These are phyloP conservation scores for Psylliodes chrysocephalus DNA, from an alignment of 2,888 invertebrate genomes.

Conservation along the genomic window DNA sequence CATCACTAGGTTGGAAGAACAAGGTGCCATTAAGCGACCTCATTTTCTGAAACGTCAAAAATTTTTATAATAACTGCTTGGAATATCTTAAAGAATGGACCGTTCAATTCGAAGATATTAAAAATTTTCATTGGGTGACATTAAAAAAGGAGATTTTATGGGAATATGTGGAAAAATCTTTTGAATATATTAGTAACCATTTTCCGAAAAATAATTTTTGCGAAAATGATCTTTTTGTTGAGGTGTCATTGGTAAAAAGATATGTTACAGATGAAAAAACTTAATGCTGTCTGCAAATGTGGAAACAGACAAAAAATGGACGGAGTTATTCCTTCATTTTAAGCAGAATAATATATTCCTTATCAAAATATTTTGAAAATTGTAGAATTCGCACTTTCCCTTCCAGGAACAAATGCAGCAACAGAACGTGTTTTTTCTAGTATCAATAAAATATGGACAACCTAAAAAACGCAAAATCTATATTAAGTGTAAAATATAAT, in stretches of 20 bases:
- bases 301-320: background rate
- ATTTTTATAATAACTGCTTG: constrained; percentile 17
- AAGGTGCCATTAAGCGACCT: constrained; percentile 4
- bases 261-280: too few species aligned
- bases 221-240: constrained; percentile 16
- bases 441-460: background rate
- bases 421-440: background rate
- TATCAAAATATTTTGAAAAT: background rate
- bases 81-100: constrained; percentile 9
- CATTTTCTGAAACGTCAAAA: constrained; percentile 14
- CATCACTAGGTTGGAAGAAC: constrained; percentile 13
- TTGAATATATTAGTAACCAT: constrained; percentile 17
- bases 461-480: background rate
- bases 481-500: background rate
- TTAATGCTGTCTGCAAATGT: background rate
- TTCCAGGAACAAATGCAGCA: background rate
- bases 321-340: background rate
- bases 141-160: constrained; percentile 3
- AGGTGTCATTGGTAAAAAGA: constrained; percentile 1
- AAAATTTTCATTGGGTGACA: constrained; percentile 10
- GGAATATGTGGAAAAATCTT: background rate
- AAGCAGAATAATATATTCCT: background rate
- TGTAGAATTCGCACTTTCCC: background rate
- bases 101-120: background rate
- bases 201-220: constrained; percentile 13